These are phyloP conservation scores for Dascyllus trimaculatus DNA, from an alignment of 2,113 vertebrate genomes.

Conservation along the genomic window DNA sequence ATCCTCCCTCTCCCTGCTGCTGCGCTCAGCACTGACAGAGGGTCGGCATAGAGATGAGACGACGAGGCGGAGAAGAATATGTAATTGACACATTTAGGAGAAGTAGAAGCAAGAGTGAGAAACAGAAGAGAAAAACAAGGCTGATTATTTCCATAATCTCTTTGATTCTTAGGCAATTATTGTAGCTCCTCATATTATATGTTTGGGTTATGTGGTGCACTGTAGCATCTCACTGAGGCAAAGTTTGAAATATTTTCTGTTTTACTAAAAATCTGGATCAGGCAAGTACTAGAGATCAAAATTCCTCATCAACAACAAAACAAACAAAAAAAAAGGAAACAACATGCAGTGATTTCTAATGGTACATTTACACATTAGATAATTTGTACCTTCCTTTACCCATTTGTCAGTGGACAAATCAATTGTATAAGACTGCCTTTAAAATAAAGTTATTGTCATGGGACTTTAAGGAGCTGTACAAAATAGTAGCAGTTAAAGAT, in stretches of 20 bases:
- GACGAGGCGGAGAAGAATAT: slow-evolving; percentile 49
- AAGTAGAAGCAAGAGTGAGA: slow-evolving; percentile 49
- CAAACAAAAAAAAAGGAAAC: neutral
- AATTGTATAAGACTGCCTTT: slow-evolving; percentile 21
- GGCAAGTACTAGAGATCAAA: slow-evolving; percentile 11
- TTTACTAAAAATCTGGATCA: slow-evolving; percentile 30
- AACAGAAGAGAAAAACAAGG: slow-evolving; percentile 35
- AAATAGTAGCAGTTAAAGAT: slow-evolving; percentile 23
- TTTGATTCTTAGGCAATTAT: slow-evolving; percentile 23
- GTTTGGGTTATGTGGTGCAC: neutral
- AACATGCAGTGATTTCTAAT: slow-evolving; percentile 4
- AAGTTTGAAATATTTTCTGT: neutral
- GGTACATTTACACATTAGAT: neutral
- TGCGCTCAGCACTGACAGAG: slow-evolving; percentile 90
- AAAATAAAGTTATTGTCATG: slow-evolving; percentile 36
- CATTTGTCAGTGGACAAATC: slow-evolving; percentile 49
- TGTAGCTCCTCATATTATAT: slow-evolving; percentile 7
- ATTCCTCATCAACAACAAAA: neutral
- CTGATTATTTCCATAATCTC: slow-evolving; percentile 30
- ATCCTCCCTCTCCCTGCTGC: slow-evolving; percentile 93
- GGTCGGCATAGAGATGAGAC: slow-evolving; percentile 57
- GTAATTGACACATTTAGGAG: slow-evolving; percentile 64
- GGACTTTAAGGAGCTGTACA: slow-evolving; percentile 11
- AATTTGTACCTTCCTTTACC: slow-evolving; percentile 9
- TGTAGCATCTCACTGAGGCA: neutral